These are phyloP conservation scores for Sternotherus odoratus DNA, from an alignment of 2,797 vertebrate genomes.

Conservation along the genomic window DNA sequence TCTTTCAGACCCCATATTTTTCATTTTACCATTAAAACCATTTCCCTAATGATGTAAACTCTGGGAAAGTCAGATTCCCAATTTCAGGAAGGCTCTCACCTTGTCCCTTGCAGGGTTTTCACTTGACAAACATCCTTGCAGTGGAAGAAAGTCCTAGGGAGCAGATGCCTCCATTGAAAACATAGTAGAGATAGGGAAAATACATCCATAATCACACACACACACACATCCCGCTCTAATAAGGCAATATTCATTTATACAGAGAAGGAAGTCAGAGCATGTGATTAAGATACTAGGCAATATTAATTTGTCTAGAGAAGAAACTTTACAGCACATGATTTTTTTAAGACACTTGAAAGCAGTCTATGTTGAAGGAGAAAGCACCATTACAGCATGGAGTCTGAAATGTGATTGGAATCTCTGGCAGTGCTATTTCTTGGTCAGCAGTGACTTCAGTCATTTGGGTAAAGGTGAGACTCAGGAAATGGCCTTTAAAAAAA, in stretches of 20 bases:
- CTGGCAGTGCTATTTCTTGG: constrained; percentile 27
- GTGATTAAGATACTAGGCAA: constrained; percentile 70
- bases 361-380: constrained; percentile 64
- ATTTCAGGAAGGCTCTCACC: neutral
- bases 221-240: constrained; percentile 9
- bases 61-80: neutral
- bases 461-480: constrained; percentile 49
- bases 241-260: constrained; percentile 68
- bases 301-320: constrained; percentile 66
- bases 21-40: neutral
- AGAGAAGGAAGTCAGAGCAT: constrained; percentile 34
- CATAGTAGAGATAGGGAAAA: neutral
- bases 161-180: constrained; percentile 19
- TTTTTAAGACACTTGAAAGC: constrained; percentile 77
- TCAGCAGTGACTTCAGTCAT: constrained; percentile 50
- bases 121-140: neutral
- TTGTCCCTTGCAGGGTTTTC: neutral
- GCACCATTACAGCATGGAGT: constrained; percentile 72
- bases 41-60: neutral
- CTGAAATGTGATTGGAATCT: constrained; percentile 59
- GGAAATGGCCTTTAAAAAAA: neutral
- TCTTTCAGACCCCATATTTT: neutral
- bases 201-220: constrained; percentile 51
- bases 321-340: constrained; percentile 69
- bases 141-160: neutral